phyloP scores from a whole-genome alignment of 2,888 invertebrate species.

The Philhelius pedissequus region DNA sequence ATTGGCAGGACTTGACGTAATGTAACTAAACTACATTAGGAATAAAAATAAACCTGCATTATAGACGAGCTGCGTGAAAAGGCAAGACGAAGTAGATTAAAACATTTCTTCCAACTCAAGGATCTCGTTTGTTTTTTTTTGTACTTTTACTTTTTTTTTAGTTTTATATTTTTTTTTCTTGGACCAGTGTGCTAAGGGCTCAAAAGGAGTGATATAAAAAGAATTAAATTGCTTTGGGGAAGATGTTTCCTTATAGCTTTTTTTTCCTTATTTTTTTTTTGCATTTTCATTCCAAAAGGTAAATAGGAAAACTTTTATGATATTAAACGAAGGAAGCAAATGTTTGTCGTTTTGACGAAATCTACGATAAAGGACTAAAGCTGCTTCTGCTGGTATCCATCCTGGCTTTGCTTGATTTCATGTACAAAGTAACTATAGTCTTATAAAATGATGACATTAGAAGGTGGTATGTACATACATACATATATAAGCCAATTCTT shows the following conservation, averaged over 20 bases:
- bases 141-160: background rate
- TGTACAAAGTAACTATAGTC: background rate
- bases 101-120: slow-evolving; percentile 22
- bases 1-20: slow-evolving; percentile 41
- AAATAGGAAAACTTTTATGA: slow-evolving; percentile 50
- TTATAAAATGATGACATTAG: background rate
- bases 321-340: slow-evolving; percentile 20
- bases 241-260: slow-evolving; percentile 7
- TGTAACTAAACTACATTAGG: slow-evolving; percentile 37
- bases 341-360: slow-evolving; percentile 1
- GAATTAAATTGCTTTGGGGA: slow-evolving; percentile 24
- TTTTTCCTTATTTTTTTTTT: background rate
- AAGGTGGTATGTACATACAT: no score
- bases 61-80: background rate
- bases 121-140: background rate
- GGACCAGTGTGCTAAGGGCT: background rate
- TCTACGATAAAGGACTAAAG: background rate
- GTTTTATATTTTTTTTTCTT: background rate
- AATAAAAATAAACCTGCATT: background rate
- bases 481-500: background rate
- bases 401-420: background rate
- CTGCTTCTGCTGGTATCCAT: background rate
- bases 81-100: slow-evolving; percentile 38
- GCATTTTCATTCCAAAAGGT: background rate
- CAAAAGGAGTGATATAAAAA: slow-evolving; percentile 16